Evolutionary conservation across 1,140 invertebrate species (phyloP).

Genomic region (Brachionus asplanchnoidis): DNA sequence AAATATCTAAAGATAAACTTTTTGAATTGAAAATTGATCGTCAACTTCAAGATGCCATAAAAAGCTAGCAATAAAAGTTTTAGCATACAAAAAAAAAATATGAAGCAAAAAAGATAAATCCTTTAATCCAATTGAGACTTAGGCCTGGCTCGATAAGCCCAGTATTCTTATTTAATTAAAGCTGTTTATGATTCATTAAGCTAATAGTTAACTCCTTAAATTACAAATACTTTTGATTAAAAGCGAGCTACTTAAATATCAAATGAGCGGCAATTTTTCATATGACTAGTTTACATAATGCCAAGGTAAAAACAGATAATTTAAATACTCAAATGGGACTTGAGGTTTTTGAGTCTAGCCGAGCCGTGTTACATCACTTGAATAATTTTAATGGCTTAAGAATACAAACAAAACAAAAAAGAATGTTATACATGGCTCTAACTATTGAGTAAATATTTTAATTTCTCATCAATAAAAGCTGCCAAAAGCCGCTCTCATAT

Average conservation of each 20-base stretch:
- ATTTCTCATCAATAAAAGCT: conserved; percentile 30
- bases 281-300: not conserved
- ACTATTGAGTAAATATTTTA: conserved; percentile 31
- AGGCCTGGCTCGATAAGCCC: not conserved
- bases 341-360: not conserved
- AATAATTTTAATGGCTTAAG: not conserved
- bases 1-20: too few species aligned
- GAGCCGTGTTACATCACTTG: not conserved
- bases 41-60: too few species aligned
- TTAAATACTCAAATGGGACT: not conserved
- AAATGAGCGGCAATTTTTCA: not conserved
- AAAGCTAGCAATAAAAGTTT: too few species aligned
- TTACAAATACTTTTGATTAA: not conserved
- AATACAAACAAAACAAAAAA: conserved; percentile 16
- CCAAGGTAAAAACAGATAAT: not conserved
- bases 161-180: not conserved
- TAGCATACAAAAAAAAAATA: not conserved
- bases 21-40: too few species aligned
- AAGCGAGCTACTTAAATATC: not conserved
- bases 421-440: not conserved
- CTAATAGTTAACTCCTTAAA: not conserved
- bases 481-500: not conserved
- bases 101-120: not conserved
- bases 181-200: not conserved
- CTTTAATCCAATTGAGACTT: not conserved